Evolutionary conservation across 2,888 invertebrate genomes (phyloP), one percentile per base, ranked within the genome.

Genomic region (Alviniconcha strummeri): DNA sequence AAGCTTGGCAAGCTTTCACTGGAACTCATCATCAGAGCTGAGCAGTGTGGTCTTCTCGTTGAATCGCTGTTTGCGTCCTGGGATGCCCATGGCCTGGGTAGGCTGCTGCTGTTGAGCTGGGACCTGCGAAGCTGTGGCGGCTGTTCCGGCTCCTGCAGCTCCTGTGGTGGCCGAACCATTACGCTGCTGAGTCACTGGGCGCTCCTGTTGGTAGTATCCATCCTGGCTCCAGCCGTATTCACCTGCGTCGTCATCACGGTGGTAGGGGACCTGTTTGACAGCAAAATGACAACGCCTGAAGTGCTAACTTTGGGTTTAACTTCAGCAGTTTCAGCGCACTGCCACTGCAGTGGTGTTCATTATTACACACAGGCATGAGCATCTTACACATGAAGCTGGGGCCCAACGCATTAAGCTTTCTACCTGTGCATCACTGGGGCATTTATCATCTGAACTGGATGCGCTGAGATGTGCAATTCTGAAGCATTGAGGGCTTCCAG

Each of bases 31-130:
- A 93, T 98, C 98, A 88, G 98, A 98, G 95, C 97, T 98, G 89
- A 98, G 95, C 88, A 98, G 95, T 95, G 98, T 98, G 71, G 98
- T 98, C 95, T 98, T 98, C 95, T 98, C 98, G 94, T 97, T 98
- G 95, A 98, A 98, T 94, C 97, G 97, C 57, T 84, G 82, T 74
- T 87, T 86, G 82, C 87, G 87, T 19, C 84, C 88, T 81, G 88
- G 88, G 60, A 81, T 83, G 7, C 87, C 86, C 69, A 88, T 85
- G 8, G 83, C 87, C 80, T 80, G 87, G 69, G 81, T 84, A 19
- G 85, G 85, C 76, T 81, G 85, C 84, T 84, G 86, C 72, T 81
- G 83, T 8, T 85, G 60, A 56, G 56, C 19, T 13, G 52, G 79
- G 76, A 17, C 78, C 76, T 79, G 86, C 81, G 84, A 84, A 82